A percentile compares a stretch with the other conserved stretches of the same genome.
phyloP scores from a whole-genome alignment of 2,888 invertebrate genomes.

The Limnephilus lunatus region DNA sequence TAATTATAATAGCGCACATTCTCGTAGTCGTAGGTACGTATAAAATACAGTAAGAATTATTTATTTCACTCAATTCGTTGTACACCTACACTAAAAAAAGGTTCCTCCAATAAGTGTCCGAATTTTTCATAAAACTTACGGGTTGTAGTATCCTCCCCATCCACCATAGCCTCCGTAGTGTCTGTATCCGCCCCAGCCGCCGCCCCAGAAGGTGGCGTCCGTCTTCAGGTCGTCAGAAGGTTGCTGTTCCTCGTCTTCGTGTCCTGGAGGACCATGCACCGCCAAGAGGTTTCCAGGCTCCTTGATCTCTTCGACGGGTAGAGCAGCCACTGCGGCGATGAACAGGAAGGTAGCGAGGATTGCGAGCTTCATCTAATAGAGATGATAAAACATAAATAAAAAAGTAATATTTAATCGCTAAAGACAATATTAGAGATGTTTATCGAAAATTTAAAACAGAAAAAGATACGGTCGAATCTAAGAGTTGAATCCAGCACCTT shows the following conservation, averaged over 20 bases:
- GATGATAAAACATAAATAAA: neutral
- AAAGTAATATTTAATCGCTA: no score
- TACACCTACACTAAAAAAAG: no score
- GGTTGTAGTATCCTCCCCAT: constrained; percentile 69
- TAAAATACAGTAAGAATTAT: no score
- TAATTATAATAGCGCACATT: no score
- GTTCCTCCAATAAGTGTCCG: no score
- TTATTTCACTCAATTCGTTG: no score
- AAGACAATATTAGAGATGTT: no score
- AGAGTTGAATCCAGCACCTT: no score
- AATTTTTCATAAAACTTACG: constrained; percentile 28
- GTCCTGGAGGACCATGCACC: constrained; percentile 66
- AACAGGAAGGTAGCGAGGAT: constrained; percentile 46
- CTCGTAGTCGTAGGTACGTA: no score
- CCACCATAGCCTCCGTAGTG: constrained; percentile 24
- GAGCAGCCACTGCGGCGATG: constrained; percentile 54
- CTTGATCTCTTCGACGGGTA: constrained; percentile 65
- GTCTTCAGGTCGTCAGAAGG: constrained; percentile 67
- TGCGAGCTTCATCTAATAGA: constrained; percentile 59
- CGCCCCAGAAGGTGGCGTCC: constrained; percentile 66
- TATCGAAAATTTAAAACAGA: no score
- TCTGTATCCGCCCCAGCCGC: constrained; percentile 69
- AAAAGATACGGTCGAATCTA: no score
- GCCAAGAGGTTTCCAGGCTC: constrained; percentile 66
- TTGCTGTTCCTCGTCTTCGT: constrained; percentile 67